Evolutionary conservation across 2,113 vertebrate species (phyloP), one percentile per base, ranked within the genome.

Genomic region (Accipiter virgatus): DNA sequence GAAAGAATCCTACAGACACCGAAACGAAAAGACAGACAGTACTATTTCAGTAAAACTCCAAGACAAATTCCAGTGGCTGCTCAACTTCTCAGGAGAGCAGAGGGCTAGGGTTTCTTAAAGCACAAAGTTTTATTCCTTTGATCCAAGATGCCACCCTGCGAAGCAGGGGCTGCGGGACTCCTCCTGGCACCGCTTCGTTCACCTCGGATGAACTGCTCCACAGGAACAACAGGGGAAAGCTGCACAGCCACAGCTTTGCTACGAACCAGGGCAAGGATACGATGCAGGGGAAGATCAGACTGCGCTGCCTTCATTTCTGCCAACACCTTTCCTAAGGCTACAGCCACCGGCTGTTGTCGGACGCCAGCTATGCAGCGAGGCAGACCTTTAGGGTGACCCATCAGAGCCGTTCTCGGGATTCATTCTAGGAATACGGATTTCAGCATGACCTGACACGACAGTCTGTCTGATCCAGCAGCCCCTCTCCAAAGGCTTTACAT

Each of bases 371-470:
- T 1, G 27, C 80, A 52, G 85, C 3, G 0, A 63, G 56, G 56
- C 74, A 78, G 70, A 47, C 42, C 38, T 67, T 4, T 0, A 6
- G 17, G 2, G 11, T 40, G 61, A 74, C 12, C 77, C 43, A 13
- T 2, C 0, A 0, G 40, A 48, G 68, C 65, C 0, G 0, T 17
- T 56, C 47, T 36, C 1, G 0, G 80, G 38, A 43, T 52, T 50
- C 73, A 1, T 10, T 91, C 81, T 56, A 85, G 89, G 86, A 95
- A 87, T 15, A 2, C 1, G 42, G 75, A 81, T 88, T 88, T 34
- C 56, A 50, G 86, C 56, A 1, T 1, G 11, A 68, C 65, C 91
- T n/a, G 86, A 73, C 1, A 5, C 7, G 81, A 80, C 80, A 0
- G 52, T 7, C 65, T 8, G 71, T 27, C 90, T 16, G 65, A 84